These are phyloP conservation scores for Pandemis heparana DNA, from an alignment of 2,888 invertebrate genomes.

Conservation along the genomic window DNA sequence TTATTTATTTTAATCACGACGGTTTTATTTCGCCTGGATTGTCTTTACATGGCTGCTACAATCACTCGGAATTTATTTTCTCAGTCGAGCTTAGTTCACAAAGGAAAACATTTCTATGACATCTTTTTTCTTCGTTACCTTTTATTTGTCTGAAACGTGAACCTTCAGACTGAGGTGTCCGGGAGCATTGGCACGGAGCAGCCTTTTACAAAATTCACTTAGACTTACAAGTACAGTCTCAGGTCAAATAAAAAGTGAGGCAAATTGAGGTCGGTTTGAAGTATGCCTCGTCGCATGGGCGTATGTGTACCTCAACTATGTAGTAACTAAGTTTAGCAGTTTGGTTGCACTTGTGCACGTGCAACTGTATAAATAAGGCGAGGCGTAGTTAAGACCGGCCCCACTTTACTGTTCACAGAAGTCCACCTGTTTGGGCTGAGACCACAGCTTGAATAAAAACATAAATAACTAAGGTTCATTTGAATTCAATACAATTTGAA, in stretches of 20 bases:
- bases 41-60: constrained; percentile 1
- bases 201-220: constrained; percentile 44
- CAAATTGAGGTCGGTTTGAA: too few relatives aligned
- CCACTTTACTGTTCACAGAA: too few relatives aligned
- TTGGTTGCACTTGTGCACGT: too few relatives aligned
- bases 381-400: too few relatives aligned
- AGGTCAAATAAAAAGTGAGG: background rate
- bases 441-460: too few relatives aligned
- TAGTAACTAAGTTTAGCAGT: too few relatives aligned
- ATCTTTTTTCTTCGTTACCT: constrained; percentile 12
- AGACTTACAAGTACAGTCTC: background rate
- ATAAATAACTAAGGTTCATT: too few relatives aligned
- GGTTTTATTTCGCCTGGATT: background rate
- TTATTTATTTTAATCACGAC: background rate
- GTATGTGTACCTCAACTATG: too few relatives aligned
- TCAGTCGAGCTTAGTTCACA: constrained; percentile 7
- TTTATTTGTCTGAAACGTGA: constrained; percentile 3
- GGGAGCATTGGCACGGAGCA: constrained; percentile 23
- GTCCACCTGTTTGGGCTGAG: too few relatives aligned
- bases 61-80: constrained; percentile 5
- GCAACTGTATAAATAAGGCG: too few relatives aligned
- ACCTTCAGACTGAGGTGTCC: constrained; percentile 4
- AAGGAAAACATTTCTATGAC: constrained; percentile 7
- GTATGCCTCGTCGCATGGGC: too few relatives aligned
- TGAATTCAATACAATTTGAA: background rate